Evolutionary conservation across 1,140 invertebrate genomes (phyloP).

Genomic region (Ceratosolen solmsi): DNA sequence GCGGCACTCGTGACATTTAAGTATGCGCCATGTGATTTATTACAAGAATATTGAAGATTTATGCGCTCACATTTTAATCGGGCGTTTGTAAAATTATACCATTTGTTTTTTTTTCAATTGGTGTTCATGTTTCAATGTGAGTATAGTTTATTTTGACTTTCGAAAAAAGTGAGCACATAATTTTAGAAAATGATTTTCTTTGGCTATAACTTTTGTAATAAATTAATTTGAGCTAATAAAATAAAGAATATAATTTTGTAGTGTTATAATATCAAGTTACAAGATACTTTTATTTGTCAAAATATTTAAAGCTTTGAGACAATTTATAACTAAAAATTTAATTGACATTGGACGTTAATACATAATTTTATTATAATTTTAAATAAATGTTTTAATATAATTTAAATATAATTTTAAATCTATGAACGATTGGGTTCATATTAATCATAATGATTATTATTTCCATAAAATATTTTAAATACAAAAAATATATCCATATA

Average conservation of each 20-base stretch:
- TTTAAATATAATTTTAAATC: background rate
- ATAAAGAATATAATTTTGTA: constrained; percentile 12
- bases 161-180: background rate
- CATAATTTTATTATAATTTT: background rate
- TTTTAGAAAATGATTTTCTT: constrained; percentile 21
- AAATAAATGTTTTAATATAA: background rate
- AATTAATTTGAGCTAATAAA: background rate
- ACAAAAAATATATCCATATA: too few species aligned
- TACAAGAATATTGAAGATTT: constrained; percentile 15
- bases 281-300: constrained; percentile 20
- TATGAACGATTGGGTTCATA: background rate
- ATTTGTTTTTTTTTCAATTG: constrained; percentile 31
- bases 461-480: too few species aligned
- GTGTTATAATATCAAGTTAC: background rate
- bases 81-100: constrained; percentile 16
- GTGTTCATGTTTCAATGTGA: background rate
- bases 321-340: constrained; percentile 14
- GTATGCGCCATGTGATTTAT: constrained; percentile 18
- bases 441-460: too few species aligned
- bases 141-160: constrained; percentile 37
- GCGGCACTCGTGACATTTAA: constrained; percentile 18
- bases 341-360: background rate
- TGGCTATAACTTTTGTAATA: constrained; percentile 5
- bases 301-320: background rate
- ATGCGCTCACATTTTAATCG: constrained; percentile 10